Base-by-base conservation (phyloP, 2,113 vertebrate species). In the Pangasianodon hypophthalmus region DNA sequence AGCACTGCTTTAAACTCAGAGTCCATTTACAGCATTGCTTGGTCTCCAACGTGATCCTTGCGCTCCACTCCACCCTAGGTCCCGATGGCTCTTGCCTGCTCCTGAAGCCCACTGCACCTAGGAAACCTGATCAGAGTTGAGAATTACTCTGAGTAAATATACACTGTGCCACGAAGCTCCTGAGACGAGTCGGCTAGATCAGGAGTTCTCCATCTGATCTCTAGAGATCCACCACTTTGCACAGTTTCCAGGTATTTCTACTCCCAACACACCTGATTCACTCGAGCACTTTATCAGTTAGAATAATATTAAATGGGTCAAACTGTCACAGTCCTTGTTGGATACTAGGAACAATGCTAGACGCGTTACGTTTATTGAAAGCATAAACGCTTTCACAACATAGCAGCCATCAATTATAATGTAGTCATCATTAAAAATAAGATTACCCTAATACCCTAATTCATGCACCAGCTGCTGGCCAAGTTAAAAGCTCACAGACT, bases 41-140 rank as follows among this genome's bases (percentile, higher is more conserved):
- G 50, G 32, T 90, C 19, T 91, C 82, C 89, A 91, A 80, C 79
- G 86, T 94, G 90, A 92, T 89, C 94, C 96, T 90, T 91, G 94
- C 91, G 91, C 96, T 95, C 96, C 95, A 94, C 94, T 95, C 91
- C 93, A 94, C 96, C 95, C 93, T 94, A 92, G 93, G 95, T 92
- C 94, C 95, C 77, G 88, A 86, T 91, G 95, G 95, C 94, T 95
- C 95, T 58, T 88, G 37, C 44, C 85, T 87, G 82, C 86, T 93
- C 94, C 93, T 93, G 94, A 93, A 93, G 92, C 37, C 89, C 88
- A 87, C 88, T 50, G 88, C 67, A 85, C 79, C 81, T 82, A 87
- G 54, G 18, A 56, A 85, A 75, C 73, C 21, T 88, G 86, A 85
- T 75, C 62, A n/a, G 88, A 85, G 29, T 37, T 54, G 41, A 69